Conservation (phyloP, 2,797 vertebrate species). For the Ctenopoma multispine region DNA sequence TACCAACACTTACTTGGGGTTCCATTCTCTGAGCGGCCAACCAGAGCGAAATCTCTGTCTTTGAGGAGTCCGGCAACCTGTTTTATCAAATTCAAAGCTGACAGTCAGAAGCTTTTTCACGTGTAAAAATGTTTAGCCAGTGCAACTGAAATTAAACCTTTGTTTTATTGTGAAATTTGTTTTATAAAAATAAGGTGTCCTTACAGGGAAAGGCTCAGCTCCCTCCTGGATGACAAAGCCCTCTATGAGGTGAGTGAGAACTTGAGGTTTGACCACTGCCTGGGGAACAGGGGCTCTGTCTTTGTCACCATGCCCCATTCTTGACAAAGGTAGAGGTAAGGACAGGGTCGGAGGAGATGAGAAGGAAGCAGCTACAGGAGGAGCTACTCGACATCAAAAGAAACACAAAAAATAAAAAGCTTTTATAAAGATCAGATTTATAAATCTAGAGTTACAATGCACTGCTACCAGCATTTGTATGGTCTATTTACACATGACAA, state of each 20-base stretch:
- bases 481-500: not conserved
- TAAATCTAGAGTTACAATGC: not conserved
- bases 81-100: constrained; percentile 33
- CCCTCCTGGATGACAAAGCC: constrained; percentile 99
- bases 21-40: constrained; percentile 74
- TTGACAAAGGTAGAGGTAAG: constrained; percentile 83
- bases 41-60: constrained; percentile 82
- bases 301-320: constrained; percentile 85
- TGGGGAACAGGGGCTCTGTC: constrained; percentile 92
- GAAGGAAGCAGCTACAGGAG: constrained; percentile 81
- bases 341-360: constrained; percentile 82
- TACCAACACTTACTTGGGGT: constrained; percentile 72
- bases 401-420: not conserved
- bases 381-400: constrained; percentile 53
- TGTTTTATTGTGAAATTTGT: constrained; percentile 7
- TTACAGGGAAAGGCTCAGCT: constrained; percentile 97
- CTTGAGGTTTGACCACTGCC: constrained; percentile 98
- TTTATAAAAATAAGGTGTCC: constrained; percentile 42
- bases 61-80: constrained; percentile 86
- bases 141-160: not conserved
- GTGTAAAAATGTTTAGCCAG: not conserved
- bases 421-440: not conserved
- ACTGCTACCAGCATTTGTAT: not conserved
- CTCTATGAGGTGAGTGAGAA: constrained; percentile 98
- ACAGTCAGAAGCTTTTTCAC: not conserved